Evolutionary conservation across 2,888 invertebrate species (phyloP).

Genomic region (Lithophane ornitopus): DNA sequence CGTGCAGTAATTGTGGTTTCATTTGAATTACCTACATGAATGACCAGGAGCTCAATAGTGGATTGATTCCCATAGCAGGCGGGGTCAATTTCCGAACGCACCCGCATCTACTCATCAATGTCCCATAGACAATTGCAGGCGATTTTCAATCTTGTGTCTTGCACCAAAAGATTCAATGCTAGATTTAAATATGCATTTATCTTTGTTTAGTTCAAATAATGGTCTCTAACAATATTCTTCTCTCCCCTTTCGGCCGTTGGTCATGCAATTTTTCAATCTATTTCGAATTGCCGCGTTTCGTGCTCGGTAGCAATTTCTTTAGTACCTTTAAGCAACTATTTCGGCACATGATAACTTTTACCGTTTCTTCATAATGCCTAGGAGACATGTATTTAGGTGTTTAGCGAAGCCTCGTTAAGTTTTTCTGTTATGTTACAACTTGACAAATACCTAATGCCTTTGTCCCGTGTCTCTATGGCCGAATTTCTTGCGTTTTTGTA

Average conservation of each 20-base stretch:
- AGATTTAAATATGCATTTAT: conserved; percentile 58
- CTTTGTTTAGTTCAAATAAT: conserved; percentile 63
- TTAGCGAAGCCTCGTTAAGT: conserved; percentile 45
- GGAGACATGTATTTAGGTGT: conserved; percentile 24
- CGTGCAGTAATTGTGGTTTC: conserved; percentile 53
- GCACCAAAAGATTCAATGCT: conserved; percentile 67
- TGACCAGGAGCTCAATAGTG: conserved; percentile 57
- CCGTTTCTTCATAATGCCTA: conserved; percentile 54
- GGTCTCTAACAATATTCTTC: conserved; percentile 65
- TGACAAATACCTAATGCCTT: conserved; percentile 12
- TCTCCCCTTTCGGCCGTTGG: conserved; percentile 65
- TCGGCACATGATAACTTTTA: conserved; percentile 61
- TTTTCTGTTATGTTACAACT: conserved; percentile 45
- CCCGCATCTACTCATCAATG: conserved; percentile 76
- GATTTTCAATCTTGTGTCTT: conserved; percentile 68
- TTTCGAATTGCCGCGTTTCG: conserved; percentile 71
- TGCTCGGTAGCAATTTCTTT: conserved; percentile 68
- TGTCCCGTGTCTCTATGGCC: neutral
- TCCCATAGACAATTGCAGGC: conserved; percentile 46
- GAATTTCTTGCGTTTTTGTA: too few relatives aligned
- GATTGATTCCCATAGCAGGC: conserved; percentile 69
- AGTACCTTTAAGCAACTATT: conserved; percentile 35
- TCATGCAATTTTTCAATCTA: conserved; percentile 89
- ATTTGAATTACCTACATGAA: conserved; percentile 63
- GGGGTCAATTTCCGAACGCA: conserved; percentile 79